Evolutionary conservation across 1,140 invertebrate species (phyloP), one percentile per base, ranked within the genome.

Genomic region (Nasonia vitripennis): DNA sequence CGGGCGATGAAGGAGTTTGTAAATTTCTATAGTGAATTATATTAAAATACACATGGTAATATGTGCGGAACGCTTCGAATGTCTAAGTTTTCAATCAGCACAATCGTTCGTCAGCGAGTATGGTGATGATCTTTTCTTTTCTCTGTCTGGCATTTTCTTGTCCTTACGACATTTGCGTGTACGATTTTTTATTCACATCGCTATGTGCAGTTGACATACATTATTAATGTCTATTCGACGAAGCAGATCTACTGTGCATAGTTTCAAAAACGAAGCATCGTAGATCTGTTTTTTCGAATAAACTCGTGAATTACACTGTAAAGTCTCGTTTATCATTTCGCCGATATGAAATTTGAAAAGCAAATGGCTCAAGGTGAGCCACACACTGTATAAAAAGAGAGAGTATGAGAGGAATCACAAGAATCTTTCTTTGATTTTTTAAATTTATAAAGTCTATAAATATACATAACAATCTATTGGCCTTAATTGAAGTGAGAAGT

Each of bases 21-120:
- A 86, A 82, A 86, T 86, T 82, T 86, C 85, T 82, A 86, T 78
- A 86, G 75, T 51, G 31, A 70, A 81, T 73, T 62, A 45, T 78
- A 48, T 78, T 14, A 71, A 77, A 78, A 37, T 84, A 27, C 34
- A 75, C 45, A 84, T 62, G 4, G 4, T 62, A 62, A 37, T 62
- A 75, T 20, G 55, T 77, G 37, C 62, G 37, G 20, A 77, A 77
- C 10, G 79, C 55, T 70, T 78, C 27, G 23, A 11, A 70, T 41
- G 37, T 73, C 17, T 34, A 77, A 68, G 14, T 85, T 81, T 85
- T 41, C 27, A 81, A 81, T 70, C 84, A 79, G 84, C 78, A 85
- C 51, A 81, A 85, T 85, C 27, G 17, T 51, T 70, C 10, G 14
- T 55, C 41, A 17, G 23, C 20, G 45, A 84, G 12, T 70, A 68